Conservation (phyloP, 2,113 vertebrate genomes). For the Toxostoma redivivum region DNA sequence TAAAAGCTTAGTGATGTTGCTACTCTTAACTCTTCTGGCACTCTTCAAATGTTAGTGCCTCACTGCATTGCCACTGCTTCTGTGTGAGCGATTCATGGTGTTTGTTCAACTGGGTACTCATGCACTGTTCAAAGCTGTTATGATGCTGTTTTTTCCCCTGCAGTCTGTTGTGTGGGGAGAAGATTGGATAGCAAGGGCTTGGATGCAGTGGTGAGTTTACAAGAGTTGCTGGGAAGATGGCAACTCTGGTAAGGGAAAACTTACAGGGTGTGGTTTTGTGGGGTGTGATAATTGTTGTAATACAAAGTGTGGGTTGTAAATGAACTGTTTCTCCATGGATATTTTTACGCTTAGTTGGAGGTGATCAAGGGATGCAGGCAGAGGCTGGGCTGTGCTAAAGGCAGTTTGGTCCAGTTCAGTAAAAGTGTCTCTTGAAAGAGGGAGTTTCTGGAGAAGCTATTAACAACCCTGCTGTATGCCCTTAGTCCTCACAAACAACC, state of each 20-base stretch:
- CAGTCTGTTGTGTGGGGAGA: neutral
- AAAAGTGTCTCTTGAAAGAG: neutral
- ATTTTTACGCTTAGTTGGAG: slow-evolving; percentile 35
- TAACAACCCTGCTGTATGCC: neutral
- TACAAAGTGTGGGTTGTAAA: slow-evolving; percentile 12
- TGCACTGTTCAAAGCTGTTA: neutral
- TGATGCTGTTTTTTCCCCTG: neutral
- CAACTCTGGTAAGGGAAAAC: neutral
- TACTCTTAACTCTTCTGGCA: neutral
- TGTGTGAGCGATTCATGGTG: neutral
- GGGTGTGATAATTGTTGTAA: slow-evolving; percentile 1
- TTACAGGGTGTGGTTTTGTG: neutral
- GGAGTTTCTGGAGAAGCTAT: neutral
- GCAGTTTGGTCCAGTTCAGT: neutral
- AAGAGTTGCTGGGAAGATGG: neutral
- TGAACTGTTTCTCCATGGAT: slow-evolving; percentile 2
- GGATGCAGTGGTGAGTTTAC: neutral
- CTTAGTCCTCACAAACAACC: neutral
- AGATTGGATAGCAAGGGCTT: neutral
- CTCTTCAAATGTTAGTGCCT: neutral
- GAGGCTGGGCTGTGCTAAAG: neutral
- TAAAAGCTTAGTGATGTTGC: neutral
- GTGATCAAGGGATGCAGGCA: neutral
- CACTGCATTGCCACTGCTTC: neutral
- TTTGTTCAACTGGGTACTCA: neutral